Evolutionary conservation across 2,888 invertebrate species (phyloP).

Genomic region (Polydrusus cervinus): DNA sequence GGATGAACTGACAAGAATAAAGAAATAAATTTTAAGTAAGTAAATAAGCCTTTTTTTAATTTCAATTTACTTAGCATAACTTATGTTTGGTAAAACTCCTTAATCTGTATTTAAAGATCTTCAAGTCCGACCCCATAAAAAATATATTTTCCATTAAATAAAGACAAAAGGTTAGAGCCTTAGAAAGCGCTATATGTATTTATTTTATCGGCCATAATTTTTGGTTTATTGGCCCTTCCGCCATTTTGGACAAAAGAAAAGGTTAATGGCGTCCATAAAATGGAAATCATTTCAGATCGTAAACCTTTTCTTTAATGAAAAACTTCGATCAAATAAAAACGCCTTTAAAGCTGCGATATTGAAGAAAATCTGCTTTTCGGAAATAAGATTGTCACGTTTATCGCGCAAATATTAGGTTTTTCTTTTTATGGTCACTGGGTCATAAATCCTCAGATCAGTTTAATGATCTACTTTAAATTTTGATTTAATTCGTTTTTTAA

Average conservation of each 20-base stretch:
- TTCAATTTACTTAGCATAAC: too few species aligned
- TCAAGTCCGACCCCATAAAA: slow-evolving; percentile 5
- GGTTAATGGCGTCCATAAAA: slow-evolving; percentile 52
- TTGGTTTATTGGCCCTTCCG: slow-evolving; percentile 48
- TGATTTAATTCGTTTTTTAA: not conserved
- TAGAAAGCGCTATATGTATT: slow-evolving; percentile 42
- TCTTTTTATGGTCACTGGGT: slow-evolving; percentile 14
- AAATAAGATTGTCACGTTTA: slow-evolving; percentile 5
- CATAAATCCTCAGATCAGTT: not conserved
- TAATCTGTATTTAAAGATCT: slow-evolving; percentile 28
- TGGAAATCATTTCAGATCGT: slow-evolving; percentile 52
- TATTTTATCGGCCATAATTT: slow-evolving; percentile 52
- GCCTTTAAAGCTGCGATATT: slow-evolving; percentile 43
- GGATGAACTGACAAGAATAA: too few species aligned
- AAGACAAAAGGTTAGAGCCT: slow-evolving; percentile 38
- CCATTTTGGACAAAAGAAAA: slow-evolving; percentile 53
- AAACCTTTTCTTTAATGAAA: slow-evolving; percentile 53
- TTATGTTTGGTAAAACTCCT: slow-evolving; percentile 2
- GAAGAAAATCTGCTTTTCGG: slow-evolving; percentile 40
- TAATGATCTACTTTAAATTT: not conserved
- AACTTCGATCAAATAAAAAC: slow-evolving; percentile 40
- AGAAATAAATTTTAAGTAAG: too few species aligned
- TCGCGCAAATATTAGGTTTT: not conserved
- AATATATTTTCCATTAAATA: slow-evolving; percentile 35
- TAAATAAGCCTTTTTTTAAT: too few species aligned